Evolutionary conservation across 1,140 invertebrate species (phyloP).

Genomic region (Kradibia gibbosae): DNA sequence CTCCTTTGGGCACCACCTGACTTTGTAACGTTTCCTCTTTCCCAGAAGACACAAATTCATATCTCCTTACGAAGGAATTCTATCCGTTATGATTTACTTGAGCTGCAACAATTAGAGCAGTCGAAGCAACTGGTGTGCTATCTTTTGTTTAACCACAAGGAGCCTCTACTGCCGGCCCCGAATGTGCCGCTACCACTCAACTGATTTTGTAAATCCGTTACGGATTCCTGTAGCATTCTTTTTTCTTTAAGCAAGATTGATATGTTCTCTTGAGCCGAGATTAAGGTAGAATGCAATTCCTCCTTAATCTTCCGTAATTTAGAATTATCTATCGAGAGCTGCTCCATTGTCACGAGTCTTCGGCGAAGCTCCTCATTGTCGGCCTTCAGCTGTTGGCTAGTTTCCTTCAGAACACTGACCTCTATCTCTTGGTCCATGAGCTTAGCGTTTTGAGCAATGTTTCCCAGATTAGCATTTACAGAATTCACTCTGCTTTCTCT

Average conservation of each 20-base stretch:
- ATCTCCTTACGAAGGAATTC: not conserved
- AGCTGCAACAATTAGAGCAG: slow-evolving; percentile 76
- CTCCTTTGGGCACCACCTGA: not conserved
- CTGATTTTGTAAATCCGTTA: slow-evolving; percentile 77
- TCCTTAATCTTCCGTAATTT: slow-evolving; percentile 76
- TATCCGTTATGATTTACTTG: slow-evolving; percentile 52
- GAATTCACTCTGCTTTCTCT: not conserved
- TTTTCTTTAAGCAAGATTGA: slow-evolving; percentile 81
- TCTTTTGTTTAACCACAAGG: slow-evolving; percentile 75
- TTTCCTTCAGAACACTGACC: slow-evolving; percentile 71
- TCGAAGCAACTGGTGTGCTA: slow-evolving; percentile 79
- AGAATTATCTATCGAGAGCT: slow-evolving; percentile 78
- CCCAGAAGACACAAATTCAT: not conserved
- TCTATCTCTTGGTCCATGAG: slow-evolving; percentile 69
- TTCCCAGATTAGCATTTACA: slow-evolving; percentile 7
- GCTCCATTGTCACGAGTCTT: slow-evolving; percentile 76
- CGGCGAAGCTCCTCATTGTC: slow-evolving; percentile 79
- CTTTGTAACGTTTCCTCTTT: too few species aligned
- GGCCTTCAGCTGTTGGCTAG: slow-evolving; percentile 72
- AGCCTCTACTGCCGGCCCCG: slow-evolving; percentile 64
- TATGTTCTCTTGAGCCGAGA: slow-evolving; percentile 81
- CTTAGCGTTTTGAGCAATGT: slow-evolving; percentile 48
- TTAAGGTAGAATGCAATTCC: slow-evolving; percentile 77
- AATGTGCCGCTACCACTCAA: slow-evolving; percentile 59
- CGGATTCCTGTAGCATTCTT: slow-evolving; percentile 79